Conservation (phyloP, 2,797 vertebrate species). For the Brachyrhaphis roseni region DNA sequence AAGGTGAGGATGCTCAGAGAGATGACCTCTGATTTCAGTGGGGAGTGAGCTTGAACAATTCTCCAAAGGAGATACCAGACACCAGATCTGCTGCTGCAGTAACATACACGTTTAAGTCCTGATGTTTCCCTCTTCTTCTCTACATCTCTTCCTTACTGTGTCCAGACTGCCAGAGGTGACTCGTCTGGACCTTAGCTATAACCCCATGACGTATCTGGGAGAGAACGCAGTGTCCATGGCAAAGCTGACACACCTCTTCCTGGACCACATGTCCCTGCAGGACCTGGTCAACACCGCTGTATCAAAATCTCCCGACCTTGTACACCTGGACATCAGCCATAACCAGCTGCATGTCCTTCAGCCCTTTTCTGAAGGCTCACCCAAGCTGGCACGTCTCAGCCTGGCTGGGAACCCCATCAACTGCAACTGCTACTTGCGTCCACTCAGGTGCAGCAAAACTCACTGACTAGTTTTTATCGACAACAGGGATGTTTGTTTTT, state of each 20-base stretch:
- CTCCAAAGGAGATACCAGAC: background rate
- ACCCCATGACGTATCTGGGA: slow-evolving; percentile 89
- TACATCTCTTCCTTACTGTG: background rate
- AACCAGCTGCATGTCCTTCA: slow-evolving; percentile 89
- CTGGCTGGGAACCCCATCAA: slow-evolving; percentile 88
- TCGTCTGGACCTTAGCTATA: slow-evolving; percentile 89
- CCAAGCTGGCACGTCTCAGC: slow-evolving; percentile 81
- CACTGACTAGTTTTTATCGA: background rate
- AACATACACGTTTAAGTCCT: background rate
- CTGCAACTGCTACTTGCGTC: slow-evolving; percentile 89
- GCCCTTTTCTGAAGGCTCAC: slow-evolving; percentile 79
- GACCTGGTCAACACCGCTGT: slow-evolving; percentile 86
- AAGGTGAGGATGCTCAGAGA: slow-evolving; percentile 64
- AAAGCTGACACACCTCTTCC: slow-evolving; percentile 87
- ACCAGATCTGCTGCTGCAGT: background rate
- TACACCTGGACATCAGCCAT: slow-evolving; percentile 85
- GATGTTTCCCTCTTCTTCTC: background rate
- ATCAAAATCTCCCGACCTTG: slow-evolving; percentile 82
- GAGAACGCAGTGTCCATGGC: slow-evolving; percentile 88
- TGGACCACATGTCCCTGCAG: slow-evolving; percentile 91
- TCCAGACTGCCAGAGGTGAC: slow-evolving; percentile 81
- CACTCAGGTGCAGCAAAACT: slow-evolving; percentile 72
- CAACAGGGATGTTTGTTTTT: background rate
- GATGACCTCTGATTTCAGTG: background rate
- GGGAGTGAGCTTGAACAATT: background rate